Evolutionary conservation across 1,140 invertebrate species (phyloP), one percentile per base, ranked within the genome.

Genomic region (Planococcus citri): DNA sequence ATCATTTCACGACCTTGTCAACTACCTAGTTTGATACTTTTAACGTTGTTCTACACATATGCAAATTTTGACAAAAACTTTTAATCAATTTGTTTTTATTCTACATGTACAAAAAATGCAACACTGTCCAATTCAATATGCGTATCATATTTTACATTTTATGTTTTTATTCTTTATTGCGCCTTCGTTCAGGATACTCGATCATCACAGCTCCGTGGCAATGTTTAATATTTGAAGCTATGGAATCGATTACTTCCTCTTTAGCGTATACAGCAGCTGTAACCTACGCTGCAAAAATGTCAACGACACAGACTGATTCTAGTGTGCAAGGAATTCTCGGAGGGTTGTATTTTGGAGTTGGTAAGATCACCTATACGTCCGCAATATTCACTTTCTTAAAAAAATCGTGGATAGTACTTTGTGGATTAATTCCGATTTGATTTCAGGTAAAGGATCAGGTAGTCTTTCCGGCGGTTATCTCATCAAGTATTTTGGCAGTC

Each of bases 181-280:
- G n/a, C 10, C 33, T 8, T 29, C 20, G 25, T 74, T 1, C 76
- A 88, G 86, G 87, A 41, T 93, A 92, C 76, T 92, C 91, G 0
- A 76, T 91, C 69, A 88, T 94, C 73, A 84, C 87, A 76, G 86
- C 90, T 77, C 88, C 89, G 14, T 92, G 88, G 88, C 82, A 86
- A 75, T 88, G 87, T 71, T 78, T 94, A 41, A 83, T 89, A 27
- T 90, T 92, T 75, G 92, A 94, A 79, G 86, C 87, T 12, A 81
- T 92, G 77, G 90, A 93, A 81, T 88, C 86, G 0, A 84, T 93
- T 67, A 92, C 90, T n/a, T 87, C 88, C 72, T 88, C 88, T 17
- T 78, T 94, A 61, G 86, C 89, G 73, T 89, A 89, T 77, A 91
- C 90, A 0, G 88, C 90, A 1, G 88, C 88, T 10, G 87, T 91